phyloP scores from a whole-genome alignment of 2,888 invertebrate genomes.

The Ischnura elegans region DNA sequence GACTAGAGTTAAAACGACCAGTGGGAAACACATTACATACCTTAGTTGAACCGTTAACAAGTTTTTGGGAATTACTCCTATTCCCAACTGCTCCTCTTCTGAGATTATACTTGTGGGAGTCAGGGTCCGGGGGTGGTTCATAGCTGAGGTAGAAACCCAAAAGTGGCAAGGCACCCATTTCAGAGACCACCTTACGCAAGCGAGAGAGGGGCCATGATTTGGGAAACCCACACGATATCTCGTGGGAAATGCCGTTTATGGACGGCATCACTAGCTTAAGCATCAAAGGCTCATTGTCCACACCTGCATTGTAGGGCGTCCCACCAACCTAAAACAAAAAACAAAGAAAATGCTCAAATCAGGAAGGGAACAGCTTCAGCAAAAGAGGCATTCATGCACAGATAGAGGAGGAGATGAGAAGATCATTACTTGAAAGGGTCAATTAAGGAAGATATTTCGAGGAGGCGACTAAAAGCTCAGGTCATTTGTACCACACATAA shows the following conservation, averaged over 20 bases:
- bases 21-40: background rate
- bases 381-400: too few species aligned
- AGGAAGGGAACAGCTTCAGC: too few species aligned
- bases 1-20: background rate
- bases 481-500: too few species aligned
- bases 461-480: too few species aligned
- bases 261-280: slow-evolving; percentile 34
- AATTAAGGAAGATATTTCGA: too few species aligned
- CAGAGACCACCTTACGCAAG: background rate
- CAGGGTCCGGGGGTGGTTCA: background rate
- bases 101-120: background rate
- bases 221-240: slow-evolving; percentile 28
- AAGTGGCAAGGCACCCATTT: background rate
- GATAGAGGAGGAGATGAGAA: too few species aligned
- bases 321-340: slow-evolving; percentile 30
- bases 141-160: slow-evolving; percentile 2
- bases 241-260: slow-evolving; percentile 22
- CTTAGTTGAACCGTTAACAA: background rate
- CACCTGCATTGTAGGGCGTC: slow-evolving; percentile 29
- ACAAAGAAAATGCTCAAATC: background rate
- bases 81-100: background rate
- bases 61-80: background rate
- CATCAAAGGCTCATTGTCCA: slow-evolving; percentile 33
- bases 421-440: too few species aligned
- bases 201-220: slow-evolving; percentile 39